Evolutionary conservation across 1,140 invertebrate species (phyloP).

Genomic region (Drosophila pallidifrons): DNA sequence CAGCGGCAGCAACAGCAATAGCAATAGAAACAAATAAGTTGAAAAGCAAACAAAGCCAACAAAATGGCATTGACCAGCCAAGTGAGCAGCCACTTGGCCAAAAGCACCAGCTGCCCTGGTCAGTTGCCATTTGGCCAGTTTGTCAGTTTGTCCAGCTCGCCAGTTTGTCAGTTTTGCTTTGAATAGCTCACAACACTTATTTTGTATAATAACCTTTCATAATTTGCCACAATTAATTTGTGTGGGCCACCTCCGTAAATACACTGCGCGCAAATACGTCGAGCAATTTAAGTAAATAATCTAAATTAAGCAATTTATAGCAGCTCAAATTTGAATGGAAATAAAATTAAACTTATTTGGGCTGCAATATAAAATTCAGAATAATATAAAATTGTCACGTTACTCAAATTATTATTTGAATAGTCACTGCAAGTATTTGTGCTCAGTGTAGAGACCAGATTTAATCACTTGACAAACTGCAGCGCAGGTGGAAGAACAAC

Average conservation of each 20-base stretch:
- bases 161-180: slow-evolving; percentile 39
- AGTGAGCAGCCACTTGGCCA: slow-evolving; percentile 47
- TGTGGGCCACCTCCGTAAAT: neutral
- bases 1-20: slow-evolving; percentile 24
- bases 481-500: slow-evolving; percentile 44
- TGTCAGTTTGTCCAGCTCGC: slow-evolving; percentile 19
- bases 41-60: slow-evolving; percentile 45
- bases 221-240: slow-evolving; percentile 54
- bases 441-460: slow-evolving; percentile 24
- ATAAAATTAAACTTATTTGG: neutral
- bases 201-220: slow-evolving; percentile 39
- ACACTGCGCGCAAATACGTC: slow-evolving; percentile 12
- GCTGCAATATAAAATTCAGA: neutral
- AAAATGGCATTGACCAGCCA: slow-evolving; percentile 73
- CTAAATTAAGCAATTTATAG: neutral
- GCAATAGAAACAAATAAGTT: slow-evolving; percentile 34
- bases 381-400: neutral
- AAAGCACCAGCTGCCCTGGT: slow-evolving; percentile 16
- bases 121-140: slow-evolving; percentile 17
- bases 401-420: neutral
- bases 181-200: slow-evolving; percentile 13
- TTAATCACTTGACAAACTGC: slow-evolving; percentile 46
- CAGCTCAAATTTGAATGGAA: neutral
- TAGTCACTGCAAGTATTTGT: too few relatives aligned
- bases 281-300: neutral